Percentiles rank a stretch among this genome's conserved stretches.
These are phyloP conservation scores for Ditylenchus weischeri DNA, from an alignment of 2,888 invertebrate genomes.

Conservation along the genomic window DNA sequence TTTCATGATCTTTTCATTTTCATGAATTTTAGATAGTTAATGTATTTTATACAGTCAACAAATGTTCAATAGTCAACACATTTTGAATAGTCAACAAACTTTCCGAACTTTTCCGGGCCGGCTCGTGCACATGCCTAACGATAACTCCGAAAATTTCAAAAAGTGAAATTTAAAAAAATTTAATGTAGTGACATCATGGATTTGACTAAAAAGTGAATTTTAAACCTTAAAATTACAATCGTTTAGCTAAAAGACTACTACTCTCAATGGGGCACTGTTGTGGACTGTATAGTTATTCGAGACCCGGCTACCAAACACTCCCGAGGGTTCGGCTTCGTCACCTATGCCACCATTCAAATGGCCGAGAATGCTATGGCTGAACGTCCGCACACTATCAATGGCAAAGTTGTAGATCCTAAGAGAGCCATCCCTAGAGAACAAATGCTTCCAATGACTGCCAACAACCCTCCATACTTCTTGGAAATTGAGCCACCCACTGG, in stretches of 20 bases:
- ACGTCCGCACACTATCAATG: slow-evolving; percentile 54
- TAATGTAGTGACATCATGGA: too few relatives aligned
- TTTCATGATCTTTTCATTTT: too few relatives aligned
- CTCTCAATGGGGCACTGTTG: slow-evolving; percentile 56
- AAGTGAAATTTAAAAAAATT: too few relatives aligned
- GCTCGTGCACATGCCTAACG: too few relatives aligned
- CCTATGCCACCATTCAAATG: slow-evolving; percentile 52
- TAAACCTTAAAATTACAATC: background rate
- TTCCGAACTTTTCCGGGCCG: too few relatives aligned
- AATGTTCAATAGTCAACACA: too few relatives aligned
- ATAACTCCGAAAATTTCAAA: too few relatives aligned
- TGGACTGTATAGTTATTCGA: slow-evolving; percentile 57
- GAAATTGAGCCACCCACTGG: slow-evolving; percentile 52
- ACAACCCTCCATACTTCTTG: slow-evolving; percentile 46
- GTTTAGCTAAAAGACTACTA: slow-evolving; percentile 54
- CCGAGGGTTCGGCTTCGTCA: slow-evolving; percentile 58
- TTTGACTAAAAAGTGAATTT: too few relatives aligned
- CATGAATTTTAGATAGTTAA: too few relatives aligned
- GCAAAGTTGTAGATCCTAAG: slow-evolving; percentile 52
- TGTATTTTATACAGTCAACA: too few relatives aligned
- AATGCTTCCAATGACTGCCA: slow-evolving; percentile 52
- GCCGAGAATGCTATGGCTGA: slow-evolving; percentile 56
- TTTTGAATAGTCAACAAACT: too few relatives aligned
- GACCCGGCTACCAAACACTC: slow-evolving; percentile 56
- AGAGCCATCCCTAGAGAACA: slow-evolving; percentile 58